Evolutionary conservation across 2,113 vertebrate genomes (phyloP).

Genomic region (Gobiocypris rarus): DNA sequence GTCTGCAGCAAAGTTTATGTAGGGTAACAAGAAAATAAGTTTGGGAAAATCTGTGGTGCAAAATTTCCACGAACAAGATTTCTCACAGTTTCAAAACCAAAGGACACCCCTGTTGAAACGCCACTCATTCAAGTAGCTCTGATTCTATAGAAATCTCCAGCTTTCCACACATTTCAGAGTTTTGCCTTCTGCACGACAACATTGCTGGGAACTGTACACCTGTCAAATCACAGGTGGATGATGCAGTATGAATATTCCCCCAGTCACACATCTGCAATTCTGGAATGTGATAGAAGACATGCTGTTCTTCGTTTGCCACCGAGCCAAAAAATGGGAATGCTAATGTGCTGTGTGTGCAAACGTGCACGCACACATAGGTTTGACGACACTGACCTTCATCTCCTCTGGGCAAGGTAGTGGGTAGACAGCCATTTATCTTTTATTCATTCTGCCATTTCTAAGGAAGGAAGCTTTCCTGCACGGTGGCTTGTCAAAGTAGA

Average conservation of each 20-base stretch:
- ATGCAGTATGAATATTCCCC: conserved; percentile 14
- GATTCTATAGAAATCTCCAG: no score
- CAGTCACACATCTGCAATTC: not conserved
- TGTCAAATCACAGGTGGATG: not conserved
- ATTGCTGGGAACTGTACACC: not conserved
- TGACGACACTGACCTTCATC: conserved; percentile 76
- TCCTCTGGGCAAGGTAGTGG: conserved; percentile 54
- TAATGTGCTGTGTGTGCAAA: not conserved
- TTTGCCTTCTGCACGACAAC: not conserved
- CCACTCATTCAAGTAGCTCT: not conserved
- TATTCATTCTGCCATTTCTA: conserved; percentile 76
- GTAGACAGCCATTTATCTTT: conserved; percentile 74
- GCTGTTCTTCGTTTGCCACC: not conserved
- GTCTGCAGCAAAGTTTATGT: no score
- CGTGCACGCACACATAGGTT: conserved; percentile 48
- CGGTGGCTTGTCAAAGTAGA: conserved; percentile 65
- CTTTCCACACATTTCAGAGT: not conserved
- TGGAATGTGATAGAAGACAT: conserved; percentile 8
- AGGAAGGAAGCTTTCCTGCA: conserved; percentile 62
- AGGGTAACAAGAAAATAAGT: no score
- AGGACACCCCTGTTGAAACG: not conserved
- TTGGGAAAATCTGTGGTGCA: no score
- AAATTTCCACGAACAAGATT: not conserved
- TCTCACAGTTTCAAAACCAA: conserved; percentile 5
- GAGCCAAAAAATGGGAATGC: conserved; percentile 4